These are phyloP conservation scores for Drosophila obscura DNA, from an alignment of 1,140 invertebrate genomes.

Conservation along the genomic window DNA sequence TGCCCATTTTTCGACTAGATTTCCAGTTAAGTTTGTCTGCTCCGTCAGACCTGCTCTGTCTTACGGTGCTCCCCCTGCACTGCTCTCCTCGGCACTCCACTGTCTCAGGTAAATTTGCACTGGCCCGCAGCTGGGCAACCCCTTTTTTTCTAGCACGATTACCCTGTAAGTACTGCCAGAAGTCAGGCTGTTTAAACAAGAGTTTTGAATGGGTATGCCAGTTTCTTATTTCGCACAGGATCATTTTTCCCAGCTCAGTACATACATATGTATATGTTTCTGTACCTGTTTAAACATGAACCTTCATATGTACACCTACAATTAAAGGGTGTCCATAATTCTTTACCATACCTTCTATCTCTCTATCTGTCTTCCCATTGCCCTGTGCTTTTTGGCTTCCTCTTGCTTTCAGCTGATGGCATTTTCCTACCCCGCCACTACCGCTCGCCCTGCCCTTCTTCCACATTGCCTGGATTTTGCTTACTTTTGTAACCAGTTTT, in stretches of 20 bases:
- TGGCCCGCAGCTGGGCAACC: constrained; percentile 54
- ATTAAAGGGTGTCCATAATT: neutral
- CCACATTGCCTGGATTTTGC: constrained; percentile 25
- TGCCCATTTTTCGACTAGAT: constrained; percentile 61
- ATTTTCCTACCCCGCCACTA: neutral
- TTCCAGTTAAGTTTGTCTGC: constrained; percentile 22
- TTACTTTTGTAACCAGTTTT: constrained; percentile 75
- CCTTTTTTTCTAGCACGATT: constrained; percentile 16
- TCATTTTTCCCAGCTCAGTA: no score
- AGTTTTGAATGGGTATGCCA: no score
- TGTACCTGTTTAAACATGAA: no score
- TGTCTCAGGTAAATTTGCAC: constrained; percentile 73
- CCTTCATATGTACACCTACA: no score
- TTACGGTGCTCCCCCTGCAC: neutral
- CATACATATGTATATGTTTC: no score
- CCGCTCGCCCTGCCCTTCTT: constrained; percentile 3
- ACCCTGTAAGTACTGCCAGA: constrained; percentile 6
- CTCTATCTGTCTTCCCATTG: neutral
- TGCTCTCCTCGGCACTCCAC: neutral
- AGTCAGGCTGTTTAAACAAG: no score
- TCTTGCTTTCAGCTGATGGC: constrained; percentile 32
- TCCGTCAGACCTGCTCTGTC: neutral
- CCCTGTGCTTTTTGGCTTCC: constrained; percentile 30
- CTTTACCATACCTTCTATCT: neutral
- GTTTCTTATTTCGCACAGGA: no score